Evolutionary conservation across 1,140 invertebrate species (phyloP).

Genomic region (Colletes latitarsis): DNA sequence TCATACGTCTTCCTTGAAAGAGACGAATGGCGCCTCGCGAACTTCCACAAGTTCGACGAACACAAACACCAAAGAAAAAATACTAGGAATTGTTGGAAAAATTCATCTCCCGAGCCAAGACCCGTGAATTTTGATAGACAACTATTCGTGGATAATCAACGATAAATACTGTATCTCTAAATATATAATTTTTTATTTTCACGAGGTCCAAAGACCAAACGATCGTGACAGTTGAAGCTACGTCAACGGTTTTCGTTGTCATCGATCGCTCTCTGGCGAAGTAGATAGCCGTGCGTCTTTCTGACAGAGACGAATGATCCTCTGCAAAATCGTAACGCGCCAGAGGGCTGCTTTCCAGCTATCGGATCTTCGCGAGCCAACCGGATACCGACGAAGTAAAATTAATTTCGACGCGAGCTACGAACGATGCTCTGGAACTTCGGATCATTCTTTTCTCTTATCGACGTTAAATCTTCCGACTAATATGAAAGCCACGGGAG

Average conservation of each 20-base stretch:
- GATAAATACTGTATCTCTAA: too few species aligned
- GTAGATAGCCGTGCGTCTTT: background rate
- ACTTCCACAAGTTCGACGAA: background rate
- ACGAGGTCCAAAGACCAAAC: background rate
- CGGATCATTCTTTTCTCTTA: background rate
- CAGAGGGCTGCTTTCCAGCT: background rate
- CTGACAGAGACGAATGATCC: slow-evolving; percentile 26
- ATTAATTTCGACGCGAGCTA: slow-evolving; percentile 9
- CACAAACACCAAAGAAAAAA: slow-evolving; percentile 18
- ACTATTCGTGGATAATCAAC: background rate
- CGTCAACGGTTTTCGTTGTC: slow-evolving; percentile 14
- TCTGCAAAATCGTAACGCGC: background rate
- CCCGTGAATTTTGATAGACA: too few species aligned
- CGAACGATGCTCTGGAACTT: background rate
- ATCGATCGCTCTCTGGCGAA: background rate
- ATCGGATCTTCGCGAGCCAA: background rate
- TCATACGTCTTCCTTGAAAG: slow-evolving; percentile 33
- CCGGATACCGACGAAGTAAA: background rate
- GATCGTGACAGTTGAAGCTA: background rate
- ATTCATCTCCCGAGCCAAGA: too few species aligned
- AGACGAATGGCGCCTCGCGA: slow-evolving; percentile 15
- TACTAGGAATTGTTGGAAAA: too few species aligned
- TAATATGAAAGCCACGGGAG: background rate
- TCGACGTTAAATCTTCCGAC: background rate
- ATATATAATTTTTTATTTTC: too few species aligned